These are phyloP conservation scores for Zaprionus davidi DNA, from an alignment of 1,140 invertebrate species.

Conservation along the genomic window DNA sequence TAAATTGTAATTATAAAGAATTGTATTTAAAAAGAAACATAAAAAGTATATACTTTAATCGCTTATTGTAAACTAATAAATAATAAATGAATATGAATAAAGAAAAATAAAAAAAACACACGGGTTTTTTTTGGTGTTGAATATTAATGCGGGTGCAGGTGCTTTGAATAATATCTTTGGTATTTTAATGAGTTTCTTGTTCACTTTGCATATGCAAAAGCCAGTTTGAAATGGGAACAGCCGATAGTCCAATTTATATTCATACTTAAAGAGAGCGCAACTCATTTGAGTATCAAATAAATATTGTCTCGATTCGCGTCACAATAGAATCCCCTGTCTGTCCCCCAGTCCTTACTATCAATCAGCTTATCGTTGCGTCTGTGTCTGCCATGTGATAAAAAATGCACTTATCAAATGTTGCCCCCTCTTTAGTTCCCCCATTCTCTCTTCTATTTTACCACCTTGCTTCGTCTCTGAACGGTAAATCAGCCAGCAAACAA, in stretches of 20 bases:
- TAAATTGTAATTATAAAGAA: constrained; percentile 83
- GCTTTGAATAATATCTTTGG: too few relatives aligned
- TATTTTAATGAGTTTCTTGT: background rate
- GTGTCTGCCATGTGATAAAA: constrained; percentile 38
- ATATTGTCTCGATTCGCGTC: constrained; percentile 14
- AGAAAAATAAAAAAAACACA: constrained; percentile 36
- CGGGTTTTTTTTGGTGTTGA: background rate
- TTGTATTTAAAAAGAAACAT: constrained; percentile 63
- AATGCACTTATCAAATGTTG: constrained; percentile 28
- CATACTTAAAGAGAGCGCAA: background rate
- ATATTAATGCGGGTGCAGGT: background rate
- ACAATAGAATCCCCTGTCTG: constrained; percentile 9
- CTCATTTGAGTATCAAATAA: constrained; percentile 23
- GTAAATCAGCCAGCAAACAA: constrained; percentile 35
- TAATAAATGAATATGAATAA: constrained; percentile 82
- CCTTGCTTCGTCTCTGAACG: constrained; percentile 3
- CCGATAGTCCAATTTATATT: background rate
- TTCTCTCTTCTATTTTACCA: background rate
- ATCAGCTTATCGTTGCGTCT: constrained; percentile 36
- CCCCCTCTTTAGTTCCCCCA: background rate
- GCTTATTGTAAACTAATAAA: constrained; percentile 84
- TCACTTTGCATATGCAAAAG: constrained; percentile 18
- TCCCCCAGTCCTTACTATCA: constrained; percentile 15
- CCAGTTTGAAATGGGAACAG: constrained; percentile 36
- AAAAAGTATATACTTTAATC: constrained; percentile 72